phyloP scores from a whole-genome alignment of 2,797 vertebrate genomes.

The Fistularia tabacaria region DNA sequence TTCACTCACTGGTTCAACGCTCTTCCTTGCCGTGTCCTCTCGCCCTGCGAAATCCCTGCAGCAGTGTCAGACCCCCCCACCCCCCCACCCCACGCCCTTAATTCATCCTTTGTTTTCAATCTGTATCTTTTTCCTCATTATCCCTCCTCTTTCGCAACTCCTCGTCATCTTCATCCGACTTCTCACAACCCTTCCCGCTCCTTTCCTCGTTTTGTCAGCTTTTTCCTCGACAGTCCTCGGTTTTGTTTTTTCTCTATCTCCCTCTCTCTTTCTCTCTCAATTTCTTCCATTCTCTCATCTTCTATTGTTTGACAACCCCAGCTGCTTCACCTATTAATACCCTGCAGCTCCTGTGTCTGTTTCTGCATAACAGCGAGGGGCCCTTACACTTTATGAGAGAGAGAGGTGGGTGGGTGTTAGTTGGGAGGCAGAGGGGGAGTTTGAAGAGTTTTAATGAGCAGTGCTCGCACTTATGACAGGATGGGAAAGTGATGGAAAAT shows the following conservation, averaged over 20 bases:
- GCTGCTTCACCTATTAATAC: slow-evolving; percentile 34
- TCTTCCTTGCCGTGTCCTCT: background rate
- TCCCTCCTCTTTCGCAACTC: slow-evolving; percentile 3
- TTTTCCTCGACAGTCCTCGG: slow-evolving; percentile 31
- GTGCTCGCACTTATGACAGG: slow-evolving; percentile 51
- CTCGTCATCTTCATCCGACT: slow-evolving; percentile 48
- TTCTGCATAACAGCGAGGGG: slow-evolving; percentile 18
- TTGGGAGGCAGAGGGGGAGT: slow-evolving; percentile 40
- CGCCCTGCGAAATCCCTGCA: background rate
- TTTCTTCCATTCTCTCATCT: slow-evolving; percentile 9
- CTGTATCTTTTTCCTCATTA: slow-evolving; percentile 18
- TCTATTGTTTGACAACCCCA: slow-evolving; percentile 38
- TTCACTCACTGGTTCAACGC: too few species aligned
- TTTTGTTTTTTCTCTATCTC: background rate
- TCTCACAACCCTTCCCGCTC: slow-evolving; percentile 34
- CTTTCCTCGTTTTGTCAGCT: slow-evolving; percentile 40
- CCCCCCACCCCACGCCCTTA: too few species aligned
- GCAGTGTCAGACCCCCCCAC: too few species aligned
- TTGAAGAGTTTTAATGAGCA: slow-evolving; percentile 66
- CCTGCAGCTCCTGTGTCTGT: background rate
- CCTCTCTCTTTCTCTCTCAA: too few species aligned
- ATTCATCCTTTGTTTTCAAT: background rate
- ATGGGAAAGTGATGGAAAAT: slow-evolving; percentile 50
- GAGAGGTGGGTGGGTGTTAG: slow-evolving; percentile 3
- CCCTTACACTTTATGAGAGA: slow-evolving; percentile 34